Base-by-base conservation (phyloP, 2,888 invertebrate species). In the Empis livida region DNA sequence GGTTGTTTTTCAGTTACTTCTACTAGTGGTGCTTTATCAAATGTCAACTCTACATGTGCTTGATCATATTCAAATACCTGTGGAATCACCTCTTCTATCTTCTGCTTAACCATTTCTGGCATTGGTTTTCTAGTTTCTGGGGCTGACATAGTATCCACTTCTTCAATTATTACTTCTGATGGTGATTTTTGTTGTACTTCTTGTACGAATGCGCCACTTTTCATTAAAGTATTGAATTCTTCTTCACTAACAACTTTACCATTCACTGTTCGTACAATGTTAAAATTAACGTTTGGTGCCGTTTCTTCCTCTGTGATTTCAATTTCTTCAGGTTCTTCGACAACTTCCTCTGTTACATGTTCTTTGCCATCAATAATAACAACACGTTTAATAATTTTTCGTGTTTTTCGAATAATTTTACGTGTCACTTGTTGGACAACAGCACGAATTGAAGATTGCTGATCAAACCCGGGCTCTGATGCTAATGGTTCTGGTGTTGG, bases 351-450 rank as follows among this genome's bases (percentile, higher is more conserved):
- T 9, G 82, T 82, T 0, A 86, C 77, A 51, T 83, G 82, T 68
- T 90, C 90, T 67, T 86, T 84, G 0, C 90, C 90, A 62, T 90
- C 82, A 49, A 89, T 78, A 6, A 88, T 80, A 1, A 83, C 82
- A 3, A 85, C 77, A 54, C 81, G 79, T 46, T 84, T 76, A 45
- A 90, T 83, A 15, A 88, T 83, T 52, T 82, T 79, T 42, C 83
- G 74, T 14, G 81, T 81, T 56, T 82, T 85, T 50, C 80, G 76
- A 5, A 87, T 79, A n/a, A 86, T 78, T 60, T 81, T 76, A 53
- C 84, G 76, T 0, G 86, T 85, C 0, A 89, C 83, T 70, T 88
- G 86, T 61, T 88, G 85, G 1, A 88, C 84, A 8, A 87, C 82
- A 17, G 88, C 84, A 38, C 82, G 79, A 0, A 89, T 82, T 55